A percentile compares a stretch with the other conserved stretches of the same genome.
Conservation (phyloP, 2,113 vertebrate genomes). For the Vanacampus margaritifer region DNA sequence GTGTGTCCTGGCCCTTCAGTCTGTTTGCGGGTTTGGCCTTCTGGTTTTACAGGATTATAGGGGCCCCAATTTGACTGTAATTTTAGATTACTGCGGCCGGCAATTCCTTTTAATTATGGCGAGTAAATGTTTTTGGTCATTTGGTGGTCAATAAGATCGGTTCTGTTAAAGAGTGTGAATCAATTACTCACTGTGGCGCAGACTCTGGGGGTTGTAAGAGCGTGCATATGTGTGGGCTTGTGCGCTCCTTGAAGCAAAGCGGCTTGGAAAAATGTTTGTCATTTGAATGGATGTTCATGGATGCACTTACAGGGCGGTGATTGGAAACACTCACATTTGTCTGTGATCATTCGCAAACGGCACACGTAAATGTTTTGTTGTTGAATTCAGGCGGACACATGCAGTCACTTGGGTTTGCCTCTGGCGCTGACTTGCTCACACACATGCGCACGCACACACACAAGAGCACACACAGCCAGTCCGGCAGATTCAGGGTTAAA, state of each 20-base stretch:
- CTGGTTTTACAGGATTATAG: conserved; percentile 57
- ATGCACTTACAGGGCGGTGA: background rate
- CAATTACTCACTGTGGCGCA: background rate
- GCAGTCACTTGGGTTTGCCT: conserved; percentile 36
- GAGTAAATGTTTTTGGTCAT: conserved; percentile 24
- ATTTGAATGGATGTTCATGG: background rate
- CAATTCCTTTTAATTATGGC: conserved; percentile 41
- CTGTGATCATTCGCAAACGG: conserved; percentile 39
- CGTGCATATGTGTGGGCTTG: conserved; percentile 9
- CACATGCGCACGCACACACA: conserved; percentile 28
- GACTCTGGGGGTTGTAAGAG: background rate
- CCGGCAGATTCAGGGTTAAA: conserved; percentile 82
- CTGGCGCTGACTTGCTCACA: conserved; percentile 22
- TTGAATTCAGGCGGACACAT: conserved; percentile 72
- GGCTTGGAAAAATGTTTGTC: conserved; percentile 3
- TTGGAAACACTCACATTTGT: background rate
- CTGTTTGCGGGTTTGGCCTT: conserved; percentile 45
- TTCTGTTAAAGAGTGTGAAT: conserved; percentile 5
- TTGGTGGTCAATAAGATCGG: conserved; percentile 9
- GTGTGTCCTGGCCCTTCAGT: conserved; percentile 34
- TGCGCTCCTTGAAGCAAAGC: background rate
- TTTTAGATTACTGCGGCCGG: conserved; percentile 42
- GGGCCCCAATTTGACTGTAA: conserved; percentile 48
- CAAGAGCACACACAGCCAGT: conserved; percentile 32
- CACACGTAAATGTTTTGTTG: conserved; percentile 56